Evolutionary conservation across 1,140 invertebrate species (phyloP).

Genomic region (Hyles euphorbiae): DNA sequence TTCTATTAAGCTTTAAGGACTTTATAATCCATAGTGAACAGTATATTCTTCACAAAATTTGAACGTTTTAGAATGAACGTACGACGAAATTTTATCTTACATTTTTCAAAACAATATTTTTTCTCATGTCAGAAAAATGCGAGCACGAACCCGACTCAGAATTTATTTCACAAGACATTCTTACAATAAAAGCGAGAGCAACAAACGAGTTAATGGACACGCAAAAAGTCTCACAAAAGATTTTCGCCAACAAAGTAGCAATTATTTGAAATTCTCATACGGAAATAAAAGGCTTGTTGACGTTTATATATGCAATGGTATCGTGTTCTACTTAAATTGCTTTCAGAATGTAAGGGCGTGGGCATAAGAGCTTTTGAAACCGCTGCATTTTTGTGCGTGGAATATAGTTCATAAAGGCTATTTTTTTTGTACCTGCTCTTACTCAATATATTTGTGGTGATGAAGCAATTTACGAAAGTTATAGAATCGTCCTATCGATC

Average conservation of each 20-base stretch:
- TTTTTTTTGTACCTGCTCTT: no score
- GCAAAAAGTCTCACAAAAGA: slow-evolving; percentile 9
- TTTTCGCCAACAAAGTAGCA: slow-evolving; percentile 11
- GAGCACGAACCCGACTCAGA: background rate
- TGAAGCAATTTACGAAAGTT: no score
- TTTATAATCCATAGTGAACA: no score
- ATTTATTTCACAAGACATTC: slow-evolving; percentile 9
- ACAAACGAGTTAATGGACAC: slow-evolving; percentile 9
- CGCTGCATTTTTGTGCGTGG: no score
- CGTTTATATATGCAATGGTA: slow-evolving; percentile 3
- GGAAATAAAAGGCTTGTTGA: slow-evolving; percentile 1
- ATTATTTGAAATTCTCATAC: slow-evolving; percentile 9
- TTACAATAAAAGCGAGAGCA: slow-evolving; percentile 2
- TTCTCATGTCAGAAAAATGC: no score
- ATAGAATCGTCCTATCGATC: no score
- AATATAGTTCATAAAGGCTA: no score
- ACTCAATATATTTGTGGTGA: no score
- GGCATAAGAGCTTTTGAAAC: no score
- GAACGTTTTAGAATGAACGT: no score
- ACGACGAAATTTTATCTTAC: background rate
- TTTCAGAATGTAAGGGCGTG: background rate
- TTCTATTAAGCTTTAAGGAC: no score
- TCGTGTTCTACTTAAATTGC: slow-evolving; percentile 2
- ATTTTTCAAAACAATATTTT: background rate
- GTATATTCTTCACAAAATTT: no score